phyloP scores from a whole-genome alignment of 1,140 invertebrate species.

The Aphaenogaster rudis region DNA sequence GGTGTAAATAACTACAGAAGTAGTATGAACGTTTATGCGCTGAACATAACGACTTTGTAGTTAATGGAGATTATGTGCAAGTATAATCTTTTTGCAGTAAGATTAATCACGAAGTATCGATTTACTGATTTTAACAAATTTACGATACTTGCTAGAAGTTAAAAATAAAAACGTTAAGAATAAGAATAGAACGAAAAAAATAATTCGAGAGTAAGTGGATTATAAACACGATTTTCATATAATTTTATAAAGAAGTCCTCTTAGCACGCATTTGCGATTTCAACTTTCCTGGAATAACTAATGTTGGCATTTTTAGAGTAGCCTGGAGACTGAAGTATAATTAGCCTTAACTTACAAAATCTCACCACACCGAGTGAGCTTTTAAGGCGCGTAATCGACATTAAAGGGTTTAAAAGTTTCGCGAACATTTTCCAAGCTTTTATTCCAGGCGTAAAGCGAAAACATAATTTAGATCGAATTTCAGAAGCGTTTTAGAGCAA shows the following conservation, averaged over 20 bases:
- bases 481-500: constrained; percentile 42
- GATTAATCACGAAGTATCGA: neutral
- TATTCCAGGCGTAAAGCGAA: constrained; percentile 35
- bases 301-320: constrained; percentile 58
- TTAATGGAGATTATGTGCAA: neutral
- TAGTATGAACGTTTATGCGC: neutral
- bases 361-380: constrained; percentile 44
- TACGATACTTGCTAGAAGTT: neutral
- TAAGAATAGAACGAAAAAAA: neutral
- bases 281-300: constrained; percentile 52
- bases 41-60: neutral
- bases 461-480: constrained; percentile 57
- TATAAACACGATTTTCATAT: constrained; percentile 28
- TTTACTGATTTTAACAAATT: neutral
- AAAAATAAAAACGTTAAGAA: constrained; percentile 3
- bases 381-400: constrained; percentile 59
- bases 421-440: constrained; percentile 42
- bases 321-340: constrained; percentile 47
- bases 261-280: constrained; percentile 32
- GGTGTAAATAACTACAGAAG: neutral
- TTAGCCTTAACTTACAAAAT: constrained; percentile 64
- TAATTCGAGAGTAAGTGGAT: constrained; percentile 20
- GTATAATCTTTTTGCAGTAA: neutral
- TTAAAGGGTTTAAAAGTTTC: constrained; percentile 60
- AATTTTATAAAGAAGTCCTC: constrained; percentile 51